These are phyloP conservation scores for Gallinago nigripennis DNA, from an alignment of 2,797 vertebrate species.

Conservation along the genomic window DNA sequence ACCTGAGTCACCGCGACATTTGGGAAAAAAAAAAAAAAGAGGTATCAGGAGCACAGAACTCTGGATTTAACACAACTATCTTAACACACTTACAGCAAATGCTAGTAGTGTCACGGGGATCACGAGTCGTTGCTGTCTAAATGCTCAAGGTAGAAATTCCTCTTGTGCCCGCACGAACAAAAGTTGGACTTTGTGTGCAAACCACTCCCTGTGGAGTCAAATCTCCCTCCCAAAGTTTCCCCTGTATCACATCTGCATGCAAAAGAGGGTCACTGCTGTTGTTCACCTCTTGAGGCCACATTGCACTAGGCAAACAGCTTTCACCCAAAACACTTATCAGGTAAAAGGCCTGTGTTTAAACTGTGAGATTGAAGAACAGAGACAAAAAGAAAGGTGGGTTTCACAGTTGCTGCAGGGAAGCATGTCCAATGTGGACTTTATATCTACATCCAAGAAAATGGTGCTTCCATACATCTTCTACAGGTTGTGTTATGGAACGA, in stretches of 20 bases:
- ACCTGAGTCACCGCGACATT: neutral
- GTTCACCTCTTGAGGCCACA: neutral
- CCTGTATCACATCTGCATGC: neutral
- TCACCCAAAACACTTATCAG: neutral
- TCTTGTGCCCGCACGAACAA: neutral
- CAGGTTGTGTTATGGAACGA: neutral
- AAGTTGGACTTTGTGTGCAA: neutral
- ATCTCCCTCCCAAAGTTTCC: neutral
- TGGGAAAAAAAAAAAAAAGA: neutral
- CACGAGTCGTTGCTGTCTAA: neutral
- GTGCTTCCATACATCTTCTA: neutral
- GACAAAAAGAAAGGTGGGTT: neutral
- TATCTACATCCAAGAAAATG: neutral
- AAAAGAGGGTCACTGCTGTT: neutral
- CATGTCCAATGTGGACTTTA: accelerated
- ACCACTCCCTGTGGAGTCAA: neutral
- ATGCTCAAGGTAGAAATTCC: neutral
- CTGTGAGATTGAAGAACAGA: neutral
- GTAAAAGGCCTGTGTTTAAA: neutral
- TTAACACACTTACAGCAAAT: neutral
- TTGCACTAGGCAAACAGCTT: neutral
- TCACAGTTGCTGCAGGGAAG: neutral
- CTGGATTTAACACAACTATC: neutral
- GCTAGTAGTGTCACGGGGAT: neutral
- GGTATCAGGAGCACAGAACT: neutral